These are phyloP conservation scores for Nasonia longicornis DNA, from an alignment of 1,140 invertebrate species.

Conservation along the genomic window DNA sequence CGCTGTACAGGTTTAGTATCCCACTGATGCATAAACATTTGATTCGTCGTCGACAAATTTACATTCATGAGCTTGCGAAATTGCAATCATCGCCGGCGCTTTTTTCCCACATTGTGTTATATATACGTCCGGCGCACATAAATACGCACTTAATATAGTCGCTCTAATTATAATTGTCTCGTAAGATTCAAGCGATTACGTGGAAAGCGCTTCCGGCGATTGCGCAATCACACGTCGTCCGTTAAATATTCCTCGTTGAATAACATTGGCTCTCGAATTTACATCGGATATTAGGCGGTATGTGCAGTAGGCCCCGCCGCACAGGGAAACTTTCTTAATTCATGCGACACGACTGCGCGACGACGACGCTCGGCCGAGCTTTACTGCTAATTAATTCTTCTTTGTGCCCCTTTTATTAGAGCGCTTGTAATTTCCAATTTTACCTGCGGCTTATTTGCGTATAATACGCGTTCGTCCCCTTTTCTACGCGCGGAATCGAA, in stretches of 20 bases:
- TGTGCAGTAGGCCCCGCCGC: not conserved
- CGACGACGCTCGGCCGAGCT: not conserved
- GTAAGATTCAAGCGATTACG: constrained; percentile 30
- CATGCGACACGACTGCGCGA: not conserved
- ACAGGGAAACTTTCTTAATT: constrained; percentile 7
- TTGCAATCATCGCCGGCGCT: not conserved
- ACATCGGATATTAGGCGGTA: not conserved
- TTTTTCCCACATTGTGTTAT: not conserved
- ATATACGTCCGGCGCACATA: not conserved
- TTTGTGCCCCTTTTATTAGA: not conserved
- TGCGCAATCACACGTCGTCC: not conserved
- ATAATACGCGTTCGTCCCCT: no score
- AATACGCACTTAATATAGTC: not conserved
- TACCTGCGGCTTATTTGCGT: no score
- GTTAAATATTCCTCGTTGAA: not conserved
- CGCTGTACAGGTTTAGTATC: no score
- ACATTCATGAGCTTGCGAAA: constrained; percentile 41
- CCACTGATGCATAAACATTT: not conserved
- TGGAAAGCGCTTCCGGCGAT: constrained; percentile 23
- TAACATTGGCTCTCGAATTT: constrained; percentile 13
- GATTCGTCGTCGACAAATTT: not conserved
- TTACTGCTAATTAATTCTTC: constrained; percentile 14
- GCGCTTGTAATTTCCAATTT: no score
- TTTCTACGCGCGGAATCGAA: no score
- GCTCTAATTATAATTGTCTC: constrained; percentile 19